Evolutionary conservation across 2,797 vertebrate species (phyloP), one percentile per base, ranked within the genome.

Genomic region (Bovichtus variegatus): DNA sequence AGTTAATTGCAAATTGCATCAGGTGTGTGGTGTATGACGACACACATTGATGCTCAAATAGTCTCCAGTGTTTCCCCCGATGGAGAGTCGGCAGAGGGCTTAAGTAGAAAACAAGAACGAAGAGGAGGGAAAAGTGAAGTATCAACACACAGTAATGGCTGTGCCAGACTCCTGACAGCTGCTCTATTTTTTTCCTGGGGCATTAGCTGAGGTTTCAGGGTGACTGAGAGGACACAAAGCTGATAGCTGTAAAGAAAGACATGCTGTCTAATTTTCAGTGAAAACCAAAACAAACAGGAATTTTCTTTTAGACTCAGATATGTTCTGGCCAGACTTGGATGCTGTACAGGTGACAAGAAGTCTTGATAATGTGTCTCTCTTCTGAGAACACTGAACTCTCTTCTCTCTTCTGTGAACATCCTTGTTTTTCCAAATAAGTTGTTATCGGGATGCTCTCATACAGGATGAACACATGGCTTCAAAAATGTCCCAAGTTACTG

Each of bases 141-240:
- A 62, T 74, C 58, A 75, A 71, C 71, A 76, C 64, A 59, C 50
- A 61, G 68, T 1, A 41, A 31, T 54, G 21, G 36, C 25, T 60
- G 58, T 73, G 41, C 21, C 67, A 74, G 71, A 21, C 53, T 61
- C 25, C 23, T 83, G 78, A 74, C 63, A 79, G 63, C 44, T 18
- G 41, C 64, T 51, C 31, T 46, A 15, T 59, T 34, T 73, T 29
- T 31, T 29, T 74, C 3, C 41, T 19, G 13, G 4, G 21, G 81
- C 82, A 86, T 86, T 77, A 80, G 47, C 66, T 57, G 82, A 77
- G 66, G 67, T 65, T 82, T 89, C 81, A 84, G 75, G 83, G 79
- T 85, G 78, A 80, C 65, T 61, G 76, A 70, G 60, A 76, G 79
- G 88, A 89, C 88, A 77, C 19, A 34, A 63, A 44, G 71, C 76